Evolutionary conservation across 2,113 vertebrate species (phyloP), one percentile per base, ranked within the genome.

Genomic region (Corythoichthys intestinalis): DNA sequence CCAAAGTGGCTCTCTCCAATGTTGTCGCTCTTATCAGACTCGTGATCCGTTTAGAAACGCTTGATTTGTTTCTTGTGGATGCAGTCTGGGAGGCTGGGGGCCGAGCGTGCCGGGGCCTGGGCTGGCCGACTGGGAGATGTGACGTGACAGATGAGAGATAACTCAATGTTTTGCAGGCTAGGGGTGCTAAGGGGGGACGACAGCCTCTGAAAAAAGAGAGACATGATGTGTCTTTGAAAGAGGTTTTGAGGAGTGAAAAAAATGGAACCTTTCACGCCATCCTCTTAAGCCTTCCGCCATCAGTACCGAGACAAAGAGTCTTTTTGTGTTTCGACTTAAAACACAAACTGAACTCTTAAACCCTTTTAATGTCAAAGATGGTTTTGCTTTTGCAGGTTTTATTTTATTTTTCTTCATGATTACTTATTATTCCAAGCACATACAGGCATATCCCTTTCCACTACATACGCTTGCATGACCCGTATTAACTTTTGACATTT

Each of bases 31-130:
- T 86, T 91, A 92, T 92, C 90, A 35, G 66, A 70, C 10, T 72
- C 78, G 80, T 20, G 39, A 91, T 92, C 91, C 37, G 65, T 90
- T 91, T 91, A 52, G 83, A 87, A 89, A 91, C 56, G 86, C 79
- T 4, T 74, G 78, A 79, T 85, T 84, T 86, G 82, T 69, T 89
- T 86, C 77, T 74, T 83, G 83, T 85, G 70, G 79, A 80, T 1
- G 13, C 57, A 66, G 70, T 60, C 74, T 75, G 72, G 49, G 79
- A 67, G 69, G 68, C 59, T 53, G 10, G 12, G 71, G 68, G 64
- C 56, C 12, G 67, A 83, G 81, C 82, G 69, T 86, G 88, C 81
- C 47, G 7, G 6, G 52, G 83, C 86, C 82, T 81, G 82, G 83
- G 7, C 72, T 63, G 6, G 47, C 74, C 71, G 70, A 78, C 72